Conservation (phyloP, 2,113 vertebrate species). For the Oreotragus oreotragus region DNA sequence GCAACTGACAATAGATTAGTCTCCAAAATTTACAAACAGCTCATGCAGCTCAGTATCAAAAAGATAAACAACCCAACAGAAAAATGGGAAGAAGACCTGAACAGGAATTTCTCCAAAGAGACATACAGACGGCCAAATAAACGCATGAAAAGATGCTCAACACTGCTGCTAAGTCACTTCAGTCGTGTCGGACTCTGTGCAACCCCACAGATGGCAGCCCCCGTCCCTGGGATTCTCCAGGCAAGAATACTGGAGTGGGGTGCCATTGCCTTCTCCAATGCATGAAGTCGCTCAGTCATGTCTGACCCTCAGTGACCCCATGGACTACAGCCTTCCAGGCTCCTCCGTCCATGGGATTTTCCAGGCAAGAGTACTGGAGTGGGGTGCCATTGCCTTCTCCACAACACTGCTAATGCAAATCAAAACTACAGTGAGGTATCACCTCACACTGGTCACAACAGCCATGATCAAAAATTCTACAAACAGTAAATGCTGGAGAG, state of each 20-base stretch:
- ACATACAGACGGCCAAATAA: neutral
- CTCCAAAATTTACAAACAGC: neutral
- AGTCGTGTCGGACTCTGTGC: too few species aligned
- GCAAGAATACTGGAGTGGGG: too few species aligned
- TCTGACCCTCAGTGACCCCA: too few species aligned
- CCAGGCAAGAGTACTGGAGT: too few species aligned
- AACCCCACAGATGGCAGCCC: accelerated
- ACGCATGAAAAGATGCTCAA: neutral
- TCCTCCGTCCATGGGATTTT: too few species aligned
- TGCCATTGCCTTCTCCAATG: too few species aligned
- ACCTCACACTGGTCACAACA: neutral
- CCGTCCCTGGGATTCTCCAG: too few species aligned
- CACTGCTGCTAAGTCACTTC: neutral
- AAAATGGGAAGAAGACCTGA: neutral
- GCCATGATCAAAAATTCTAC: neutral
- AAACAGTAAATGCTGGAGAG: neutral
- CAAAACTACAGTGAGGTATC: neutral
- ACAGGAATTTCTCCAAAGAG: neutral
- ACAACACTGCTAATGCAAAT: neutral
- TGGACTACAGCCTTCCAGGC: too few species aligned
- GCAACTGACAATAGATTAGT: neutral
- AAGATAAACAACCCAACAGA: neutral
- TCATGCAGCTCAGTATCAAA: neutral
- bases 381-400: too few species aligned
- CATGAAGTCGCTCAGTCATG: too few species aligned